These are phyloP conservation scores for Agelastica alni DNA, from an alignment of 2,888 invertebrate species.

Conservation along the genomic window DNA sequence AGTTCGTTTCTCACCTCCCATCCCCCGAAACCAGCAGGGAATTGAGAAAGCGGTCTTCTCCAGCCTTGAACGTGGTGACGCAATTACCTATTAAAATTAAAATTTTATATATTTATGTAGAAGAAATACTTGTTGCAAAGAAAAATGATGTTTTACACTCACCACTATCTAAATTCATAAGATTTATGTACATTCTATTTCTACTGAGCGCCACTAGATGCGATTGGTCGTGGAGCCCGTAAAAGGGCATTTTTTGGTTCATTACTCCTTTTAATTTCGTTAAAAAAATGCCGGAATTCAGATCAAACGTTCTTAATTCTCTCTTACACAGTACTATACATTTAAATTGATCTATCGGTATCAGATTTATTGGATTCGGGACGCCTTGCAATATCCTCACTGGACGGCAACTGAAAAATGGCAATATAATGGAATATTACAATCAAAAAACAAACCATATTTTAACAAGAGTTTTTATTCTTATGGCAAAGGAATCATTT, in stretches of 20 bases:
- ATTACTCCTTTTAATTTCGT: slow-evolving; percentile 82
- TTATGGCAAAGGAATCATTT: no score
- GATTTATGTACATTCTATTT: slow-evolving; percentile 87
- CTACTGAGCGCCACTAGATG: slow-evolving; percentile 82
- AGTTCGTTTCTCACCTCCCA: slow-evolving; percentile 66
- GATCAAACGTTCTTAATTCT: slow-evolving; percentile 78
- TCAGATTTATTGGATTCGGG: slow-evolving; percentile 76
- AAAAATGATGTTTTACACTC: slow-evolving; percentile 38
- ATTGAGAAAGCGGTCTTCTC: slow-evolving; percentile 88
- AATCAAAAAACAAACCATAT: slow-evolving; percentile 10
- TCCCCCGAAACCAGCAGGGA: slow-evolving; percentile 86
- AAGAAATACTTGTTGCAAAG: background rate
- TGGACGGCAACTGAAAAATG: slow-evolving; percentile 60
- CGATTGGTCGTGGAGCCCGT: slow-evolving; percentile 78
- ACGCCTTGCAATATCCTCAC: slow-evolving; percentile 75
- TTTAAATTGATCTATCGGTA: slow-evolving; percentile 74
- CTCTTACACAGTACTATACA: slow-evolving; percentile 82
- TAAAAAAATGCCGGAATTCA: slow-evolving; percentile 74
- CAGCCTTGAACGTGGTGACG: slow-evolving; percentile 86
- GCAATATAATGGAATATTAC: no score
- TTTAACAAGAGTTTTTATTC: no score
- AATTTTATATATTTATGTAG: background rate
- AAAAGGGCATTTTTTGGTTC: slow-evolving; percentile 93
- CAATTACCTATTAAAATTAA: slow-evolving; percentile 68
- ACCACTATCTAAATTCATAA: slow-evolving; percentile 82